These are phyloP conservation scores for Sitta carolinensis DNA, from an alignment of 2,797 vertebrate species.

Conservation along the genomic window DNA sequence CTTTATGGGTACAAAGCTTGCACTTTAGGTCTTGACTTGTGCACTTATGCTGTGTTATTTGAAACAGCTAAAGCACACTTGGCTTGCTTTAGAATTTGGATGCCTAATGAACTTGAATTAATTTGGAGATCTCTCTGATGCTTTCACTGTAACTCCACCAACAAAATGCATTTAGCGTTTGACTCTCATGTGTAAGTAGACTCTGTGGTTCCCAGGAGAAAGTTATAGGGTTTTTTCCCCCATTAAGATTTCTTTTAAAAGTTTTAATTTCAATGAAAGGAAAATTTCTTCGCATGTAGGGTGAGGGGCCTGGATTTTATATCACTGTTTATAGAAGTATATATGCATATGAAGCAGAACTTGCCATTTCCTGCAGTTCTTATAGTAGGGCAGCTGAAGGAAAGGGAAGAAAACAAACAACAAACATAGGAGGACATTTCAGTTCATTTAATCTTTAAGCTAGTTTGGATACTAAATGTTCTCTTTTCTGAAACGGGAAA, in stretches of 20 bases:
- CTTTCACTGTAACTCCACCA: background rate
- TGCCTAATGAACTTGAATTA: background rate
- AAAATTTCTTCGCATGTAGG: background rate
- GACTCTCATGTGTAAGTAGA: background rate
- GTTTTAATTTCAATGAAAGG: background rate
- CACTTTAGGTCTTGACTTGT: background rate
- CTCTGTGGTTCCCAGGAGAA: background rate
- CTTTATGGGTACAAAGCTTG: background rate
- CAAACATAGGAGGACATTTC: background rate
- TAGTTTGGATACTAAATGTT: background rate
- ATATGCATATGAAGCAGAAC: background rate
- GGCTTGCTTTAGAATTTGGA: background rate
- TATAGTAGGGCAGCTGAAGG: background rate
- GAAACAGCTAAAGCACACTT: background rate
- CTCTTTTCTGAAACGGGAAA: background rate
- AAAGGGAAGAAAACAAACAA: background rate
- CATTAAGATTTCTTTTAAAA: background rate
- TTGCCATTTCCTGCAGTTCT: background rate
- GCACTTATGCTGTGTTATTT: background rate
- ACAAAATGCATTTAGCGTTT: background rate
- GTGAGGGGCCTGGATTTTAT: background rate
- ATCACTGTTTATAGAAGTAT: background rate
- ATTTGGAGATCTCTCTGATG: background rate
- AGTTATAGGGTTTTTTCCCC: accelerated
- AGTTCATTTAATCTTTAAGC: background rate